Base-by-base conservation (phyloP, 1,140 invertebrate species). In the Zophobas atratus region DNA sequence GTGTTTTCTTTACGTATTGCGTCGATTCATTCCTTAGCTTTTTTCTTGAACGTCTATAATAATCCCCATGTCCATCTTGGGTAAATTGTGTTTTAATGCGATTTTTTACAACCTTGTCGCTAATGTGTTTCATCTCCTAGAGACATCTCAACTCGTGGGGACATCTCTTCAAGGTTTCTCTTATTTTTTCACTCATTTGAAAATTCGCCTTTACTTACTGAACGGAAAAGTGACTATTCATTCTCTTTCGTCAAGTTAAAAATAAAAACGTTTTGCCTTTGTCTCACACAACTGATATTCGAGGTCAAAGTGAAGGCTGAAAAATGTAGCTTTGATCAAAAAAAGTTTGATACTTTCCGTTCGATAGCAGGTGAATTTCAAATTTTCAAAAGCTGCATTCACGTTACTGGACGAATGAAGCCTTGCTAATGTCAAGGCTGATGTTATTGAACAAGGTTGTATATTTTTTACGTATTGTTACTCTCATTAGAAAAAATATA, bases 301-400 rank as follows among this genome's bases (percentile, higher is more conserved):
- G 60, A 67, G 60, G 60, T 67, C 60, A 67, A 67, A 67, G 60
- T 67, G 60, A 67, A 67, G 60, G 60, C 33, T 67, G 60, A 67
- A 67, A 67, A 67, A 32, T 67, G 60, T 46, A 67, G 39, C 20
- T 43, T 20, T 8, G 5, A 1, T 41, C 20, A 43, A 41, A 67
- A 67, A 67, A 67, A 67, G 2, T 43, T 67, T 63, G 57, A 51
- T 63, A 39, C 57, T 63, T 63, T 63, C 57, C 36, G 55, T n/a
- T 4, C 43, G n/a, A 35, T 46, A 67, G 43, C 39, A 67, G 39
- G 60, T 67, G 60, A 67, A 43, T 67, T 67, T 67, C n/a, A 67
- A 43, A 36, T 67, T 67, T 67, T 41, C 39, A 41, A 60, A 67
- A 67, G 60, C 5, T 67, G 60, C 60, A 67, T 6, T 67, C 20